Conservation (phyloP, 2,888 invertebrate species). For the Orthosia cruda region DNA sequence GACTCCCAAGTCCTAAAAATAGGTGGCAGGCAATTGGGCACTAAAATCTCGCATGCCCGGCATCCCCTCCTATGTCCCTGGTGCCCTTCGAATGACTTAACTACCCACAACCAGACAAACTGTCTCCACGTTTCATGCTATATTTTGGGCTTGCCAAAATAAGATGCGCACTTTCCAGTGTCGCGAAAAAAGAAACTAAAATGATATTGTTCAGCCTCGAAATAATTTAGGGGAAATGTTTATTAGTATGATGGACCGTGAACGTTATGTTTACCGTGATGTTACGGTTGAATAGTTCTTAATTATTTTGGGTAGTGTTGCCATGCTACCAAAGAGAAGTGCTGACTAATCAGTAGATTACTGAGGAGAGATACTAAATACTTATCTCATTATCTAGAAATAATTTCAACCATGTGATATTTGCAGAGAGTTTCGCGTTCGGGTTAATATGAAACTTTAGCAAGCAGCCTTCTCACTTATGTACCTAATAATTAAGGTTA, state of each 20-base stretch:
- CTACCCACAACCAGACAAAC: constrained; percentile 5
- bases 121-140: constrained; percentile 1
- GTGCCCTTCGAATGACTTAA: constrained; percentile 16
- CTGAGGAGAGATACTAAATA: background rate
- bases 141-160: constrained; percentile 42
- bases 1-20: background rate
- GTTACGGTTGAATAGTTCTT: background rate
- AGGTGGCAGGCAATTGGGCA: background rate
- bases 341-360: constrained; percentile 5
- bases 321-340: background rate
- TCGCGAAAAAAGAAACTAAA: background rate
- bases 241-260: background rate
- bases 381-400: constrained; percentile 8
- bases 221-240: background rate
- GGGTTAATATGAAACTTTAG: constrained; percentile 3
- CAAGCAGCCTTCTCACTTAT: background rate
- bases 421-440: background rate
- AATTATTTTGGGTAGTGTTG: background rate
- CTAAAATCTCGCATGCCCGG: too few species aligned
- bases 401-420: constrained; percentile 7
- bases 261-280: too few species aligned
- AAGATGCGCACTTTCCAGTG: constrained; percentile 12
- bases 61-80: background rate
- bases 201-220: background rate
- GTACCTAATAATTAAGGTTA: constrained; percentile 20